Evolutionary conservation across 2,888 invertebrate species (phyloP).

Genomic region (Drosophila hawaiiensis): DNA sequence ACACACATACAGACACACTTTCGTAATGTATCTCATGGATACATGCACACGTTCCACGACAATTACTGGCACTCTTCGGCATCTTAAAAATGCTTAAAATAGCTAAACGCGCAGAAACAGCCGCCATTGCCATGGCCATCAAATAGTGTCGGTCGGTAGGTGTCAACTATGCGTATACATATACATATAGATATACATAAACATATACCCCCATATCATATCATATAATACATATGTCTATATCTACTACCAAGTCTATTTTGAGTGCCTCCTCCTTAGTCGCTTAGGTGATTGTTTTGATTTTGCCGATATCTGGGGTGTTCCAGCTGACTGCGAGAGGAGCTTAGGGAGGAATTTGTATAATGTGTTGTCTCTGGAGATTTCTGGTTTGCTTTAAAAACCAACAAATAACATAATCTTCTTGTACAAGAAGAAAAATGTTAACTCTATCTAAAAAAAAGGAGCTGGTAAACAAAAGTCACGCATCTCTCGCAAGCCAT

Average conservation of each 20-base stretch:
- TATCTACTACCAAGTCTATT: constrained; percentile 47
- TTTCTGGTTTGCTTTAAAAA: constrained; percentile 17
- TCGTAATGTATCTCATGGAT: constrained; percentile 56
- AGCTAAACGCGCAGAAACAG: constrained; percentile 13
- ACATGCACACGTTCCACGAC: constrained; percentile 25
- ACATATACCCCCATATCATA: constrained; percentile 5
- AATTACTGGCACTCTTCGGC: constrained; percentile 43
- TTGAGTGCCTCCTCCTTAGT: constrained; percentile 28
- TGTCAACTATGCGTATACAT: constrained; percentile 39
- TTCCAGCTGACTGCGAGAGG: constrained; percentile 39
- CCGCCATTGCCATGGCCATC: constrained; percentile 59
- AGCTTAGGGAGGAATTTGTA: constrained; percentile 7
- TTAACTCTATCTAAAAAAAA: not conserved
- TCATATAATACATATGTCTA: not conserved
- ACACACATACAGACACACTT: constrained; percentile 10
- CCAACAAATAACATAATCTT: constrained; percentile 10
- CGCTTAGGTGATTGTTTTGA: constrained; percentile 39
- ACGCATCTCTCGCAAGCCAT: not conserved
- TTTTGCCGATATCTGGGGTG: constrained; percentile 30
- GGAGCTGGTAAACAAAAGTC: not conserved
- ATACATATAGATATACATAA: too few species aligned
- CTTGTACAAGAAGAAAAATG: not conserved
- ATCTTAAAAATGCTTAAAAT: constrained; percentile 39
- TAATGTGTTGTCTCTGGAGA: constrained; percentile 13
- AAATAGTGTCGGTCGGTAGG: constrained; percentile 52